Evolutionary conservation across 2,888 invertebrate species (phyloP), one percentile per base, ranked within the genome.

Genomic region (Scaptomyza reducta): DNA sequence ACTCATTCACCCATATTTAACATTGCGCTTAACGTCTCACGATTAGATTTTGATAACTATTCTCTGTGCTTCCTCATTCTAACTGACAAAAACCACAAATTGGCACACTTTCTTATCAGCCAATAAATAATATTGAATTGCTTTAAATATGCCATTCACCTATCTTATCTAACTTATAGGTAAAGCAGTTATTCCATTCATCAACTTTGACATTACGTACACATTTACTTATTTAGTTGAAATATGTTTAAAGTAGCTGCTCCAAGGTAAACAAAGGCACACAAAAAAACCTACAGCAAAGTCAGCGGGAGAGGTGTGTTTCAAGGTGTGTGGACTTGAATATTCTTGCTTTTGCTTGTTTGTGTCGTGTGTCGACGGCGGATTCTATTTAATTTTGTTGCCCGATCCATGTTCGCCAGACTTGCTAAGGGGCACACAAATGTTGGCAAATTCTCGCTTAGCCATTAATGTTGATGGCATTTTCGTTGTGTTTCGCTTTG

Each of bases 391-490:
- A 82, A 44, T 50, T 63, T 50, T 74, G 9, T 42, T 11, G 35
- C n/a, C 31, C 27, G 9, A 38, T 53, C 51, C 63, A 63, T 63
- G 51, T 59, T 68, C 47, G 56, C 22, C 72, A 31, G 29, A 29
- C 22, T 22, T 35, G 13, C 49, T 33, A 2, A 5, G 0, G 33
- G 33, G 33, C 33, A 13, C 5, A 31, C 22, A 42, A 64, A 45
- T 29, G 44, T 47, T 42, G 57, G 49, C 60, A 55, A 62, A 57
- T 64, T 74, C 55, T 54, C 62, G 38, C 46, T 42, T 54, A 47
- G 46, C 62, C 61, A 83, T 80, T 55, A 67, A 80, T 56, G 59
- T 80, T 65, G 27, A 50, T 67, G 60, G 41, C 45, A 40, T 58
- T 44, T 33, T 45, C 31, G 38, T 57, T 55, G 42, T 45, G 13